Conservation (phyloP, 2,797 vertebrate genomes). For the Clamator glandarius region DNA sequence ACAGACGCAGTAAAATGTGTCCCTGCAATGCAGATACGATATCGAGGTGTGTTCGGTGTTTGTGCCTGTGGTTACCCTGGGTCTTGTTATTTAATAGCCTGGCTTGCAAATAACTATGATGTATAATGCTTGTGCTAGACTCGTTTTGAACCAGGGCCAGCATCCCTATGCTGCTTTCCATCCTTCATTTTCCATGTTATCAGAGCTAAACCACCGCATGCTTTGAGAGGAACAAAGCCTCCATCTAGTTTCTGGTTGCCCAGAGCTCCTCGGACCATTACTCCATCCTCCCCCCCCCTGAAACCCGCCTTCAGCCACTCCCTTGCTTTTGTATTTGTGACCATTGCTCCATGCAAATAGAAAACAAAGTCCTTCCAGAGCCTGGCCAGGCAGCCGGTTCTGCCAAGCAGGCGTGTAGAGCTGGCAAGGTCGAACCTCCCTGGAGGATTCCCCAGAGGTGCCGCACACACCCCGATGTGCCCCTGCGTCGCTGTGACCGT, state of each 20-base stretch:
- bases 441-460: not conserved
- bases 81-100: not conserved
- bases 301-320: not conserved
- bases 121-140: not conserved
- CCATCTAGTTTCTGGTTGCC: not conserved
- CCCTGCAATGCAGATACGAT: not conserved
- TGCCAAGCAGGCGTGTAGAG: rapidly evolving
- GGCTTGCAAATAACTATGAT: not conserved
- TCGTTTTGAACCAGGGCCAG: not conserved
- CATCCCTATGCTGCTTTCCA: not conserved
- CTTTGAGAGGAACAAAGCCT: not conserved
- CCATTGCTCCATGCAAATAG: not conserved
- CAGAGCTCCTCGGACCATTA: not conserved
- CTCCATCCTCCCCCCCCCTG: not conserved
- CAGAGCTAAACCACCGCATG: not conserved
- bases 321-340: not conserved
- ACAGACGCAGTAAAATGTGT: not conserved
- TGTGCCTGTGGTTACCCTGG: not conserved
- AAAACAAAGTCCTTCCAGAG: not conserved
- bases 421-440: not conserved
- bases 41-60: not conserved
- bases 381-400: not conserved
- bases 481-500: not conserved
- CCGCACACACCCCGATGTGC: not conserved
- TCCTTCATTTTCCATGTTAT: not conserved